phyloP scores from a whole-genome alignment of 2,888 invertebrate species.

The Oscheius sp. region DNA sequence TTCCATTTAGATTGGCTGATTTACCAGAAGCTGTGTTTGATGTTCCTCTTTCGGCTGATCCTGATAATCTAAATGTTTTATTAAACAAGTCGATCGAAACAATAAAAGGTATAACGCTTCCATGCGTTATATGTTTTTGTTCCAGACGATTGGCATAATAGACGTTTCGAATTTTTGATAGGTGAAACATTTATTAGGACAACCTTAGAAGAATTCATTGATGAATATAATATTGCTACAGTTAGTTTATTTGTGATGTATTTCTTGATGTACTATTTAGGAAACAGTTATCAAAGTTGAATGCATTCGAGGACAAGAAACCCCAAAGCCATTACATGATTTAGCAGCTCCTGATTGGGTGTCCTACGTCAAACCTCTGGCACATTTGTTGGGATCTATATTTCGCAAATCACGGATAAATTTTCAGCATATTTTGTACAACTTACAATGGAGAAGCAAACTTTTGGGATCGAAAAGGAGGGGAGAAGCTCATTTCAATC shows the following conservation, averaged over 20 bases:
- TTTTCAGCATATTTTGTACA: slow-evolving; percentile 66
- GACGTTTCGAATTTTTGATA: slow-evolving; percentile 68
- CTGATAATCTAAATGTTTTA: slow-evolving; percentile 64
- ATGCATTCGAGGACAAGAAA: slow-evolving; percentile 88
- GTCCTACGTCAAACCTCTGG: slow-evolving; percentile 79
- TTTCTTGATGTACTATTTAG: slow-evolving; percentile 57
- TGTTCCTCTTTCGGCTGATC: slow-evolving; percentile 55
- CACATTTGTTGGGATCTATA: slow-evolving; percentile 56
- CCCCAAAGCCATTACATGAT: slow-evolving; percentile 91
- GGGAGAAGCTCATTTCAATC: slow-evolving; percentile 8
- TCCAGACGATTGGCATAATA: slow-evolving; percentile 62
- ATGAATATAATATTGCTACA: slow-evolving; percentile 59
- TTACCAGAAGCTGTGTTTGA: slow-evolving; percentile 40
- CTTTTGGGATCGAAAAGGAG: slow-evolving; percentile 60
- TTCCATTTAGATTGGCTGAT: slow-evolving; percentile 20
- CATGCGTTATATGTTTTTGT: slow-evolving; percentile 21
- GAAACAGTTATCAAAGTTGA: slow-evolving; percentile 90
- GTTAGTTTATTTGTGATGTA: slow-evolving; percentile 30
- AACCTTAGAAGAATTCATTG: slow-evolving; percentile 65
- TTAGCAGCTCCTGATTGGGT: slow-evolving; percentile 98
- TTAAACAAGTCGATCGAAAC: slow-evolving; percentile 63
- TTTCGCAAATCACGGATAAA: not conserved
- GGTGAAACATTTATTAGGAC: slow-evolving; percentile 65
- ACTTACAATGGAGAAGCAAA: slow-evolving; percentile 67
- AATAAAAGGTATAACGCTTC: slow-evolving; percentile 48